Percentiles rank a stretch among this genome's conserved stretches.
Conservation (phyloP, 2,113 vertebrate genomes). For the Isichthys henryi region DNA sequence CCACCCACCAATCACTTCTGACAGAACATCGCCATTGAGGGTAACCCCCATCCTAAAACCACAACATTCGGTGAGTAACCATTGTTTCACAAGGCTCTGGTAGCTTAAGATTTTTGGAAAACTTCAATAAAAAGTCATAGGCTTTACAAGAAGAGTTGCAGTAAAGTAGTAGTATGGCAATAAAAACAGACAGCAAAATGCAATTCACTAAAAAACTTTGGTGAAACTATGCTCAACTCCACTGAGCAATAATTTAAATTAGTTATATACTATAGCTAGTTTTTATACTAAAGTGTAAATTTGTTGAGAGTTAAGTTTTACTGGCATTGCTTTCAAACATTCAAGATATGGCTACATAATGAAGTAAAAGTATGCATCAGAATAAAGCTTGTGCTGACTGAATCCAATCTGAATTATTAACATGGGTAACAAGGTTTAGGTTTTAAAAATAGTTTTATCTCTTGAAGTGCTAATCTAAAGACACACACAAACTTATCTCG, state of each 20-base stretch:
- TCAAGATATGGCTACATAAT: not conserved
- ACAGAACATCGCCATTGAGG: constrained; percentile 35
- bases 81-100: not conserved
- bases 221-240: not conserved
- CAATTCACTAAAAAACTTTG: not conserved
- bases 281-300: not conserved
- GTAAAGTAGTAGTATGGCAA: not conserved
- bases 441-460: constrained; percentile 9
- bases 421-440: constrained; percentile 4
- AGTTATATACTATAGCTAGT: not conserved
- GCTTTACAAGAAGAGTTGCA: not conserved
- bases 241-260: not conserved
- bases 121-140: not conserved
- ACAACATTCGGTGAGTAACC: constrained; percentile 26
- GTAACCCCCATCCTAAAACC: constrained; percentile 28
- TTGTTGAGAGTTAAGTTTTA: not conserved
- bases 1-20: constrained; percentile 37
- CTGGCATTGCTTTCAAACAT: not conserved
- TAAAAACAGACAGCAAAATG: not conserved
- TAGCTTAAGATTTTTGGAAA: not conserved
- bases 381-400: not conserved
- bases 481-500: not conserved
- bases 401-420: not conserved
- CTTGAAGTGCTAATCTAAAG: not conserved
- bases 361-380: not conserved